These are phyloP conservation scores for Agelaius phoeniceus DNA, from an alignment of 2,113 vertebrate species.

Conservation along the genomic window DNA sequence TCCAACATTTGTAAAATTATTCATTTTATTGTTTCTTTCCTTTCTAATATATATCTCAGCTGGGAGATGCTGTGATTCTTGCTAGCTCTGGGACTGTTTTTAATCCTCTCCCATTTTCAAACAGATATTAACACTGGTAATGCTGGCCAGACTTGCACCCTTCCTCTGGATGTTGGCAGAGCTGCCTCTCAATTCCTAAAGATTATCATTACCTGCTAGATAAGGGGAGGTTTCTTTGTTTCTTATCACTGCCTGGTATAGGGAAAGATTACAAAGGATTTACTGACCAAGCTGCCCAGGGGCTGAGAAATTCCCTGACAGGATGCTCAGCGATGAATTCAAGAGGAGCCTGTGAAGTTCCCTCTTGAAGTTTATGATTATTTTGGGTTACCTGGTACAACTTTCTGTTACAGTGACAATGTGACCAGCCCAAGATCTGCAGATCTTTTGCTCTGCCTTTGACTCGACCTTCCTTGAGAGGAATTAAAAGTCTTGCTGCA, in stretches of 20 bases:
- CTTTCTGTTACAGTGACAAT: not conserved
- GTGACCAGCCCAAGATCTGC: not conserved
- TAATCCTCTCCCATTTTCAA: not conserved
- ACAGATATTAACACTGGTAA: not conserved
- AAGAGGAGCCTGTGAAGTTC: not conserved
- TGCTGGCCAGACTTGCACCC: not conserved
- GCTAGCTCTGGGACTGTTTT: not conserved
- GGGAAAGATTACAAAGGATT: not conserved
- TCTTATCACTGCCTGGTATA: not conserved
- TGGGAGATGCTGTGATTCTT: not conserved
- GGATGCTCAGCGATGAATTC: not conserved
- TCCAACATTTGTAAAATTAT: not conserved
- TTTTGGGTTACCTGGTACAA: not conserved
- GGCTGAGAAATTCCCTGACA: not conserved
- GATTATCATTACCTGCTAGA: not conserved
- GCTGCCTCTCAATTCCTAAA: not conserved
- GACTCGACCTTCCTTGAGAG: not conserved
- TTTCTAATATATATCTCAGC: not conserved
- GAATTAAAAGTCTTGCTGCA: not conserved
- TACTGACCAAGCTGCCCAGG: not conserved
- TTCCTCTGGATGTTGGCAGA: not conserved
- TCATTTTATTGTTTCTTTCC: not conserved
- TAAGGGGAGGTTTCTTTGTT: not conserved
- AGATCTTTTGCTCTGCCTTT: not conserved
- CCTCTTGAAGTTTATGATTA: not conserved